Conservation (phyloP, 1,140 invertebrate species). For the Lethrus apterus region DNA sequence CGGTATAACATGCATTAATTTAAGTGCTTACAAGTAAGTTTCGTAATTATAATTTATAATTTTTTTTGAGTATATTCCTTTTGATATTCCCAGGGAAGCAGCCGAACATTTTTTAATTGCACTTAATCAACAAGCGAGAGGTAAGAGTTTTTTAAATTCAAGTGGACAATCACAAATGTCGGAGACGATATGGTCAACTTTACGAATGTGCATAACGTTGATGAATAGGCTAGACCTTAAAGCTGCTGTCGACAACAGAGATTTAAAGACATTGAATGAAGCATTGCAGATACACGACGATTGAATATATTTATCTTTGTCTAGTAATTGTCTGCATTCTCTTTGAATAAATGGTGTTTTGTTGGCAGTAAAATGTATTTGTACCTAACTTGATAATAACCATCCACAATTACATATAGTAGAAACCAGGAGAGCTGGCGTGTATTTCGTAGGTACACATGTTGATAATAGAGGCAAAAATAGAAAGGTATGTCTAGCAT, state of each 20-base stretch:
- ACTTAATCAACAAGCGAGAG: slow-evolving; percentile 84
- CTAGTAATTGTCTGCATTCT: too few relatives aligned
- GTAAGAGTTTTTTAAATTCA: slow-evolving; percentile 48
- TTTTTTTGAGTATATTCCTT: slow-evolving; percentile 14
- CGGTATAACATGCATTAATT: slow-evolving; percentile 94
- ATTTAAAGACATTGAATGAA: slow-evolving; percentile 56
- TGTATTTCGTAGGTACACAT: too few relatives aligned
- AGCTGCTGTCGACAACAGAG: slow-evolving; percentile 64
- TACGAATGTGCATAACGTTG: slow-evolving; percentile 82
- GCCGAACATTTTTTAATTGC: slow-evolving; percentile 91
- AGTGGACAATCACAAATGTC: slow-evolving; percentile 68
- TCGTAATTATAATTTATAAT: neutral
- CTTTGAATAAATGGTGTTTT: too few relatives aligned
- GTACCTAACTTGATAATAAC: too few relatives aligned
- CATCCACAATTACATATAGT: too few relatives aligned
- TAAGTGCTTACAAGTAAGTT: slow-evolving; percentile 79
- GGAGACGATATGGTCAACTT: slow-evolving; percentile 89
- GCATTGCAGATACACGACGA: slow-evolving; percentile 43
- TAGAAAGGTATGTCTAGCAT: too few relatives aligned
- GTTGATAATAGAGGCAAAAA: too few relatives aligned
- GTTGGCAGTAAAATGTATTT: too few relatives aligned
- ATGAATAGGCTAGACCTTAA: slow-evolving; percentile 77
- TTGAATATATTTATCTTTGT: too few relatives aligned
- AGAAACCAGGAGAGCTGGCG: too few relatives aligned
- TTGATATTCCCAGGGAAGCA: slow-evolving; percentile 68